These are phyloP conservation scores for Pseudorasbora parva DNA, from an alignment of 2,113 vertebrate species.

Conservation along the genomic window DNA sequence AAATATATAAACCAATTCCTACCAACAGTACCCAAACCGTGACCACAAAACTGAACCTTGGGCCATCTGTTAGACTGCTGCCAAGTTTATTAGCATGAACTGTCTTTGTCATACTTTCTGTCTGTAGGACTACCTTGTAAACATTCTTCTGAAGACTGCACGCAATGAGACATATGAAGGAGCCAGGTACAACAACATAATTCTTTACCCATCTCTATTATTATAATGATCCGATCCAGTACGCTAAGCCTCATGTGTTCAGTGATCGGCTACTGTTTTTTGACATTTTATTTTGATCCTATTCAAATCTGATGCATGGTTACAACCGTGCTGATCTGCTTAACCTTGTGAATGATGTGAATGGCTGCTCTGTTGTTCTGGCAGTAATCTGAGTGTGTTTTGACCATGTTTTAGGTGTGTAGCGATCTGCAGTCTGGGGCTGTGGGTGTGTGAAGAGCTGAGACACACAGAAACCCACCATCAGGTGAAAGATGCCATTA, in stretches of 20 bases:
- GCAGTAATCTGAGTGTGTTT: not conserved
- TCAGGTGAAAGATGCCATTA: constrained; percentile 91
- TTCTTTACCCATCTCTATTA: not conserved
- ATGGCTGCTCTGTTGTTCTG: not conserved
- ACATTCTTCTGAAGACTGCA: constrained; percentile 89
- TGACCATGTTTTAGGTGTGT: constrained; percentile 81
- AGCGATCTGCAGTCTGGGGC: constrained; percentile 90
- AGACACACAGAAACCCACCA: constrained; percentile 82
- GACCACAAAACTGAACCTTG: not conserved
- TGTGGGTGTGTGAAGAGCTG: constrained; percentile 97
- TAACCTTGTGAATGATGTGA: too few relatives aligned
- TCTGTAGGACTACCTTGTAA: constrained; percentile 87
- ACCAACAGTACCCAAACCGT: not conserved
- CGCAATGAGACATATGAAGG: constrained; percentile 89
- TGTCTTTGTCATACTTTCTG: constrained; percentile 2
- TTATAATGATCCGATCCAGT: not conserved
- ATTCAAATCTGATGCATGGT: not conserved
- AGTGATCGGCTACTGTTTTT: not conserved
- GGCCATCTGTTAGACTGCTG: not conserved
- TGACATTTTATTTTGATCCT: not conserved
- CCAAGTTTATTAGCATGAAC: not conserved
- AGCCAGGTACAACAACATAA: constrained; percentile 81
- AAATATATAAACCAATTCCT: too few relatives aligned
- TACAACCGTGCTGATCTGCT: not conserved
- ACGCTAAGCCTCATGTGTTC: not conserved